Evolutionary conservation across 2,113 vertebrate genomes (phyloP).

Genomic region (Myotis lucifugus): DNA sequence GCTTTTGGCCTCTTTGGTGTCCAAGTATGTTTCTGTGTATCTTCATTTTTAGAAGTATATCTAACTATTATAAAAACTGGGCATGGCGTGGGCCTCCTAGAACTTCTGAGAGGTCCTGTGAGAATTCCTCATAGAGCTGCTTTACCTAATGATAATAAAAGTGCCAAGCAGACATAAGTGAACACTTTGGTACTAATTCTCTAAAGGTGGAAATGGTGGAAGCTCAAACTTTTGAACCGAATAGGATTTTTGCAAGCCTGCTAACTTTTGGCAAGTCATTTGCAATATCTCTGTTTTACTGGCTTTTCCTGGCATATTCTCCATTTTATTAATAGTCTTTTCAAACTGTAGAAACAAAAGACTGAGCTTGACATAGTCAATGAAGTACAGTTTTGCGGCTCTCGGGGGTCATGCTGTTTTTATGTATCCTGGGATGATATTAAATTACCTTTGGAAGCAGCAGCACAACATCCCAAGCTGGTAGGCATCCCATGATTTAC

Average conservation of each 20-base stretch:
- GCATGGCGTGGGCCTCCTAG: neutral
- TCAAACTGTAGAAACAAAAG: conserved; percentile 55
- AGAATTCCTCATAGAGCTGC: neutral
- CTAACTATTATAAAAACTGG: neutral
- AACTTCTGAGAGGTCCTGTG: neutral
- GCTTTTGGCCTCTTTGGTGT: neutral
- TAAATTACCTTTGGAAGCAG: conserved; percentile 65
- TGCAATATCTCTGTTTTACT: neutral
- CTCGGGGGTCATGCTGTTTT: conserved; percentile 5
- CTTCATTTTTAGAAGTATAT: conserved; percentile 14
- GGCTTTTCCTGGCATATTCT: neutral
- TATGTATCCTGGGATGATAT: conserved; percentile 32
- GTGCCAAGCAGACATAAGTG: neutral
- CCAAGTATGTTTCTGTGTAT: neutral
- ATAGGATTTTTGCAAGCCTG: neutral
- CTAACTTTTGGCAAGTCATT: neutral
- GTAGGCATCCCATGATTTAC: conserved; percentile 44
- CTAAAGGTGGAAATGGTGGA: neutral
- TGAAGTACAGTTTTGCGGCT: conserved; percentile 12
- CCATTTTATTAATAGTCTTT: conserved; percentile 21
- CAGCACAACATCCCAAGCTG: neutral
- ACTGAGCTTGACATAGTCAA: neutral
- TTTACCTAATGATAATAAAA: neutral
- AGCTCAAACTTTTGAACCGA: neutral
- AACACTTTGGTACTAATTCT: neutral